phyloP scores from a whole-genome alignment of 1,140 invertebrate species.

The Nasonia giraulti region DNA sequence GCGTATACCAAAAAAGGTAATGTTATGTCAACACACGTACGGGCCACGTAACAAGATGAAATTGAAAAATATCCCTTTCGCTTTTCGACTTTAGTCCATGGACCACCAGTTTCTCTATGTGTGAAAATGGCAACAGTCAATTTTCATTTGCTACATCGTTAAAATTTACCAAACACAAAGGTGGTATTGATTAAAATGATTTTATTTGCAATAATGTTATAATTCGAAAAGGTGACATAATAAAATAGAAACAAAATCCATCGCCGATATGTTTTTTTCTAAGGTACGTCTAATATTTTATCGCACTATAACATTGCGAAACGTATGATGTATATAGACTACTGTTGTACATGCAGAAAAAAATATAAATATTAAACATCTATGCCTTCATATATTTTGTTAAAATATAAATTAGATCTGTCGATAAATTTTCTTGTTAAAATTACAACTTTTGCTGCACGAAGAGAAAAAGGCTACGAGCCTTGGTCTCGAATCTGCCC shows the following conservation, averaged over 20 bases:
- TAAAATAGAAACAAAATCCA: constrained; percentile 28
- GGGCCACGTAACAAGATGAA: no score
- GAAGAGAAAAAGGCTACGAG: neutral
- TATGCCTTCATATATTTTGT: neutral
- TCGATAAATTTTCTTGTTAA: constrained; percentile 6
- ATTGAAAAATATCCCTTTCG: no score
- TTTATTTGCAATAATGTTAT: neutral
- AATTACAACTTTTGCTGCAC: neutral
- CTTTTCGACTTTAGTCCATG: no score
- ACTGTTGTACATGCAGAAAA: constrained; percentile 19
- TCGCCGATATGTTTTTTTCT: constrained; percentile 41
- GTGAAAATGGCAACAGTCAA: no score
- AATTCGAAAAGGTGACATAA: constrained; percentile 1
- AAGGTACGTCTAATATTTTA: constrained; percentile 24
- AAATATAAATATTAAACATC: constrained; percentile 37
- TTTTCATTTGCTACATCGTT: neutral
- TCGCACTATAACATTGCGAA: constrained; percentile 19
- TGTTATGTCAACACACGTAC: no score
- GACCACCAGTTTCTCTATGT: no score
- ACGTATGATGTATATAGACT: neutral
- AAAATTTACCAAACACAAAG: neutral
- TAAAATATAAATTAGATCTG: constrained; percentile 26
- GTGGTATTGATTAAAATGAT: neutral
- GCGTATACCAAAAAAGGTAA: no score
- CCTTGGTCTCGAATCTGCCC: constrained; percentile 19